Percentiles rank a stretch among this genome's conserved stretches.
phyloP scores from a whole-genome alignment of 2,113 vertebrate species.

The Crotalus helleri region DNA sequence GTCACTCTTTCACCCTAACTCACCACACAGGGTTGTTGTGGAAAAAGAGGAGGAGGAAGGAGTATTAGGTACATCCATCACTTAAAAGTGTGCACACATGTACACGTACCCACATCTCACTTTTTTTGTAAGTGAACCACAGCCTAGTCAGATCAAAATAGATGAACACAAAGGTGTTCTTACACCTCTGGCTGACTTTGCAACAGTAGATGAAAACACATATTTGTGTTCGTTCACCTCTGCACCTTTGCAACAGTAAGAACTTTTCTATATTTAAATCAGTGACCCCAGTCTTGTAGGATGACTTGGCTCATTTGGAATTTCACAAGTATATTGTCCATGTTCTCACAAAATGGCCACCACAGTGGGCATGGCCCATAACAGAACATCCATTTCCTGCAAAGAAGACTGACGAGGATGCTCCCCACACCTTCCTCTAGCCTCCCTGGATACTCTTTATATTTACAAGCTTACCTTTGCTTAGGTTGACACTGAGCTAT shows the following conservation, averaged over 20 bases:
- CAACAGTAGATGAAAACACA: not conserved
- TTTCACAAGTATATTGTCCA: not conserved
- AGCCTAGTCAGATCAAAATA: not conserved
- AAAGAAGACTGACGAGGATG: not conserved
- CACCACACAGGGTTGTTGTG: not conserved
- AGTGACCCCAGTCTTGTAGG: not conserved
- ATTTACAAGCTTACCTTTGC: not conserved
- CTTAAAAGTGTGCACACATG: not conserved
- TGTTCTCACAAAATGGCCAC: not conserved
- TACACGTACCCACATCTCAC: not conserved
- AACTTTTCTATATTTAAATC: not conserved
- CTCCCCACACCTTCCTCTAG: not conserved
- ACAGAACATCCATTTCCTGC: not conserved
- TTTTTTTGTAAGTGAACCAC: not conserved
- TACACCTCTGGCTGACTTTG: not conserved
- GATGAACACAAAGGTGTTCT: not conserved
- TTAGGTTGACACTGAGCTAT: not conserved
- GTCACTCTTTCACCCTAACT: not conserved
- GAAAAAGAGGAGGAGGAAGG: not conserved
- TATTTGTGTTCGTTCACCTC: not conserved
- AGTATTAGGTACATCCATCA: not conserved
- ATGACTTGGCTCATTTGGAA: not conserved
- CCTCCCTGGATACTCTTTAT: not conserved
- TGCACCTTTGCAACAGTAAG: not conserved
- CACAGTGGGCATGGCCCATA: not conserved